These are phyloP conservation scores for Salmo trutta DNA, from an alignment of 2,797 vertebrate species.

Conservation along the genomic window DNA sequence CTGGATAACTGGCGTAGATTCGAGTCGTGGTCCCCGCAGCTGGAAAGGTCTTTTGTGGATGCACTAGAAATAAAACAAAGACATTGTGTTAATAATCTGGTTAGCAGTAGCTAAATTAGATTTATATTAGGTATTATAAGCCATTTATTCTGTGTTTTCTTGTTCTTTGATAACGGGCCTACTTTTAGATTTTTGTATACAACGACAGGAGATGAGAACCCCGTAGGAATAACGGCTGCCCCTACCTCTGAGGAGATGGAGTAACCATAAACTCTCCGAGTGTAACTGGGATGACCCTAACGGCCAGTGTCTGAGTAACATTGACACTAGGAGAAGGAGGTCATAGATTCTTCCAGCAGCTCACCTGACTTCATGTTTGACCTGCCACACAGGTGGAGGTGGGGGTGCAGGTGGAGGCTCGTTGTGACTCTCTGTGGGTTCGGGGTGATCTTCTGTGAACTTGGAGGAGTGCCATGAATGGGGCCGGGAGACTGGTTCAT, in stretches of 20 bases:
- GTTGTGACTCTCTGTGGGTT: constrained; percentile 58
- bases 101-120: too few relatives aligned
- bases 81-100: not conserved
- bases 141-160: too few relatives aligned
- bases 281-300: not conserved
- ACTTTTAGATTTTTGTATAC: not conserved
- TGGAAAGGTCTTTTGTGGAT: constrained; percentile 77
- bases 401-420: constrained; percentile 36
- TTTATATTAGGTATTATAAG: too few relatives aligned
- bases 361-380: constrained; percentile 83
- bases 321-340: not conserved
- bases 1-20: constrained; percentile 70
- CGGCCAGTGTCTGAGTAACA: not conserved
- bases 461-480: constrained; percentile 92
- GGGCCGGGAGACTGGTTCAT: constrained; percentile 79
- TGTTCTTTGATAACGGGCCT: not conserved
- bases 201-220: not conserved
- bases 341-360: constrained; percentile 8
- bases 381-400: constrained; percentile 70
- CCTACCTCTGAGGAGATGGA: not conserved
- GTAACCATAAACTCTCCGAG: not conserved
- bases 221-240: not conserved
- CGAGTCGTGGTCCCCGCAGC: constrained; percentile 72
- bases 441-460: constrained; percentile 80
- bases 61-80: constrained; percentile 63